Base-by-base conservation (phyloP, 2,113 vertebrate species). In the Brachypteracias leptosomus region DNA sequence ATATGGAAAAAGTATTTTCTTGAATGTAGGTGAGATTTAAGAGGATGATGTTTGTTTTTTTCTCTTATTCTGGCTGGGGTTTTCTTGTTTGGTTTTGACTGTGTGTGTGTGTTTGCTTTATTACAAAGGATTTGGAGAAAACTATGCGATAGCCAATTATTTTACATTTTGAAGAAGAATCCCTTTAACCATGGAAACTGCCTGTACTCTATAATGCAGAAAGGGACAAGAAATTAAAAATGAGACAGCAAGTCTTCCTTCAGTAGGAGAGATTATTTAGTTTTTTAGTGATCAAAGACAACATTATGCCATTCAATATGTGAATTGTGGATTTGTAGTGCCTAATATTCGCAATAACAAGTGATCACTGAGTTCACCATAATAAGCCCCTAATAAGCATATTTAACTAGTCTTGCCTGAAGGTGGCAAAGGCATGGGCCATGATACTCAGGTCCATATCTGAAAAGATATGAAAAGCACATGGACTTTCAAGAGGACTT, bases 71-170 rank as follows among this genome's bases (percentile, higher is more conserved):
- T 79, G 77, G 22, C 54, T 49, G 25, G 19, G 8, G 4, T 16
- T 58, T 58, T 46, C 25, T 67, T 67, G 11, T 20, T 18, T 67
- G 12, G 58, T 29, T 67, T n/a, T 35, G 40, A 3, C 28, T 52
- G 51, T 52, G 24, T n/a, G 20, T 57, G 5, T 33, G 17, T 57
- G 6, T 24, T 72, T 73, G 16, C 49, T 67, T 89, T 21, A 70
- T 49, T 92, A 65, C 90, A 96, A 95, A 86, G 25, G 18, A 88
- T 96, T 97, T 90, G 40, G n/a, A 81, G 75, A 89, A 95, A 88
- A 87, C 66, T 75, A 86, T 55, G 75, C 68, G 70, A 65, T 21
- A 83, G 73, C 11, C 29, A 89, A 78, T 62, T 80, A 91, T 46
- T 26, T 88, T 88, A 90, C 68, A 80, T 91, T 97, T 93, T 62